Conservation (phyloP, 2,113 vertebrate species). For the Zosterops hypoxanthus region DNA sequence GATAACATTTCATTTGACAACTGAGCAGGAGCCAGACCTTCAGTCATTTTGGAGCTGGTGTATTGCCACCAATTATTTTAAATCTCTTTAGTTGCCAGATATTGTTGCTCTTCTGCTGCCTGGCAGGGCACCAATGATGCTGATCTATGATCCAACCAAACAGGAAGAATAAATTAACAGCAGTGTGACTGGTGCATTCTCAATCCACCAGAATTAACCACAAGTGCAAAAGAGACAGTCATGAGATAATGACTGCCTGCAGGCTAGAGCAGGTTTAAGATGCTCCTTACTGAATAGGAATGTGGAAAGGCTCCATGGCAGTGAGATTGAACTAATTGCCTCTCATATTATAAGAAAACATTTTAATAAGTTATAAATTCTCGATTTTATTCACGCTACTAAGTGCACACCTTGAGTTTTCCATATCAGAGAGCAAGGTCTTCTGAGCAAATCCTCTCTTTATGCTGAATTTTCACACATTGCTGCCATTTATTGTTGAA, state of each 20-base stretch:
- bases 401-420: neutral
- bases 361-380: neutral
- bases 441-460: neutral
- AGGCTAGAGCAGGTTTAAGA: neutral
- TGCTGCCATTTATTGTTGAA: neutral
- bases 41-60: neutral
- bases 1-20: conserved; percentile 38
- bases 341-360: neutral
- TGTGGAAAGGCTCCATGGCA: neutral
- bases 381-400: neutral
- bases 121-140: neutral
- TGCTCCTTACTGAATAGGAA: neutral
- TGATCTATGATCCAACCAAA: neutral
- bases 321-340: neutral
- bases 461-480: neutral
- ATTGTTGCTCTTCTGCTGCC: neutral
- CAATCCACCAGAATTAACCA: neutral
- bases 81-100: neutral
- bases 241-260: neutral
- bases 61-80: conserved; percentile 22
- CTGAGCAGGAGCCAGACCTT: neutral
- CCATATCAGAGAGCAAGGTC: neutral
- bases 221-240: neutral
- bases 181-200: neutral
- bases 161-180: neutral